A percentile compares a stretch with the other conserved stretches of the same genome.
Conservation (phyloP, 2,888 invertebrate species). For the Trichopoda pennipes region DNA sequence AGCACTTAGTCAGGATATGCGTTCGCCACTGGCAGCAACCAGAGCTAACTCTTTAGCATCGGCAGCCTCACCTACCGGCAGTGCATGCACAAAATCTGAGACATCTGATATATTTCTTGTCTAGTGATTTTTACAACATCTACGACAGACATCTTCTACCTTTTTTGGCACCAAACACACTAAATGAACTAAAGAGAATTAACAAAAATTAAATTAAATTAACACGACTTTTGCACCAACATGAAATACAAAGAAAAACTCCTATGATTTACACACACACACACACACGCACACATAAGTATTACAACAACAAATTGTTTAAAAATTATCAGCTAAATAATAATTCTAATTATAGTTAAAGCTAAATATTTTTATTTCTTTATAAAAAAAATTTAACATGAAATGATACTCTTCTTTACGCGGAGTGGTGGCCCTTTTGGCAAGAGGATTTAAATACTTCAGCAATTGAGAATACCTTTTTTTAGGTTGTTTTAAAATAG, state of each 20-base stretch:
- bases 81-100: slow-evolving; percentile 86
- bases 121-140: slow-evolving; percentile 71
- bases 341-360: not conserved
- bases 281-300: no score
- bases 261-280: slow-evolving; percentile 42
- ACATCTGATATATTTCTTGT: slow-evolving; percentile 80
- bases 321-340: not conserved
- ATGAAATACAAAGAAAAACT: no score
- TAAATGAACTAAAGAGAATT: slow-evolving; percentile 24
- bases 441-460: no score
- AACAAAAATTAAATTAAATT: slow-evolving; percentile 32
- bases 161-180: slow-evolving; percentile 29
- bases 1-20: slow-evolving; percentile 83
- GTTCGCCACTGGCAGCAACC: slow-evolving; percentile 87
- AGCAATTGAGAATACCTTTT: no score
- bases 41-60: slow-evolving; percentile 87
- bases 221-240: slow-evolving; percentile 42
- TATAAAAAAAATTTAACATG: not conserved
- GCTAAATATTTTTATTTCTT: not conserved
- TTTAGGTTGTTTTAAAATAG: no score
- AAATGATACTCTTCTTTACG: no score
- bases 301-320: not conserved
- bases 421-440: no score
- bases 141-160: slow-evolving; percentile 42
- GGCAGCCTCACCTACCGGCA: slow-evolving; percentile 87